Percentiles rank a stretch among this genome's conserved stretches.
Conservation (phyloP, 2,797 vertebrate genomes). For the Thamnophis elegans region DNA sequence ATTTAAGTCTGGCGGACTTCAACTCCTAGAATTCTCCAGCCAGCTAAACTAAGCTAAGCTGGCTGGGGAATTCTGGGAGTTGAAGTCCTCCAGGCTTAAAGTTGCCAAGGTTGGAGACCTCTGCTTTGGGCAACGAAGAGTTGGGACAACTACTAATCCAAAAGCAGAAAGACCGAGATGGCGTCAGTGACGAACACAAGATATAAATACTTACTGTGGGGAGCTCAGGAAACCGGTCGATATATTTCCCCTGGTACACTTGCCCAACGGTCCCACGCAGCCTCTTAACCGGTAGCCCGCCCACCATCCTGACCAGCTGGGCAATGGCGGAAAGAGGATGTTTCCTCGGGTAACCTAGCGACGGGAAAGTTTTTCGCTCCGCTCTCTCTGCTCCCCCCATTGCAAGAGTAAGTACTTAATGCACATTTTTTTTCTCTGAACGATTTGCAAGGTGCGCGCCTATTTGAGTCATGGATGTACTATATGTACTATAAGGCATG, state of each 20-base stretch:
- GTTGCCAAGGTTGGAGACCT: too few species aligned
- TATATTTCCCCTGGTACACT: constrained; percentile 37
- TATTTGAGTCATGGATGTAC: not conserved
- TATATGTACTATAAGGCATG: not conserved
- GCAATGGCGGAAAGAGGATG: not conserved
- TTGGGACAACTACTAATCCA: not conserved
- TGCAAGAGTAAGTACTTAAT: not conserved
- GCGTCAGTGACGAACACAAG: not conserved
- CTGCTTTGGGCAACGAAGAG: not conserved
- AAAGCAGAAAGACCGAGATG: not conserved
- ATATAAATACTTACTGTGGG: constrained; percentile 44
- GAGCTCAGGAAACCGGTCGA: constrained; percentile 30
- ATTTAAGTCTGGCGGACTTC: too few species aligned
- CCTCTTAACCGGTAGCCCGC: not conserved
- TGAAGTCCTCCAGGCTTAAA: too few species aligned
- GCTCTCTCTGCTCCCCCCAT: too few species aligned
- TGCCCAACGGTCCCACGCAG: constrained; percentile 14
- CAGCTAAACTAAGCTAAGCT: too few species aligned
- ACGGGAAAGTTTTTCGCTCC: not conserved
- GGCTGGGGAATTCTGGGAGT: too few species aligned
- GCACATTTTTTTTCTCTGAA: not conserved
- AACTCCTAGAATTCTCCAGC: too few species aligned
- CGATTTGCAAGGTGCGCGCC: not conserved
- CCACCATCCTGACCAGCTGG: constrained; percentile 5
- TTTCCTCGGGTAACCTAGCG: constrained; percentile 8